These are phyloP conservation scores for Ctenochaetus hawaiiensis DNA, from an alignment of 2,797 vertebrate species.

Conservation along the genomic window DNA sequence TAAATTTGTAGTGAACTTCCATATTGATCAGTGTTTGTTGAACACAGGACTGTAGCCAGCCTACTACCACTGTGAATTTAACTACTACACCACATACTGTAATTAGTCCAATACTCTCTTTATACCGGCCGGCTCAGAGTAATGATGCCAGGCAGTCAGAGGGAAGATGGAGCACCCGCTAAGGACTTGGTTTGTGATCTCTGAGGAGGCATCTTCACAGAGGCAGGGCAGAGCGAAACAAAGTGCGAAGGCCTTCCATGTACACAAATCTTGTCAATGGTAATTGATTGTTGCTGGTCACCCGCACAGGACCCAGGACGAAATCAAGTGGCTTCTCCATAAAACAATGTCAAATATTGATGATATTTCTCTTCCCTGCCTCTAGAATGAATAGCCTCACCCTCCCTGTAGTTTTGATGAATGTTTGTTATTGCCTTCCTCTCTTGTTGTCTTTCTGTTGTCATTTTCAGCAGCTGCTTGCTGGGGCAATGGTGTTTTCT, in stretches of 20 bases:
- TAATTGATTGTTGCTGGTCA: constrained; percentile 88
- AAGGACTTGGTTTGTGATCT: constrained; percentile 76
- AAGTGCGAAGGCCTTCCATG: constrained; percentile 80
- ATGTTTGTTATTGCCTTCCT: constrained; percentile 85
- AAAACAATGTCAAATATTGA: constrained; percentile 91
- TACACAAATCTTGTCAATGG: constrained; percentile 85
- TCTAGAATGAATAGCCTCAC: constrained; percentile 85
- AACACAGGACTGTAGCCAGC: not conserved
- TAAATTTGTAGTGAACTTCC: constrained; percentile 6
- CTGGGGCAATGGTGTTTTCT: constrained; percentile 33
- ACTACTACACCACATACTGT: constrained; percentile 15
- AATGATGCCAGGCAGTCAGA: constrained; percentile 63
- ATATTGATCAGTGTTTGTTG: constrained; percentile 15
- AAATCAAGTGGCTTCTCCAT: constrained; percentile 89
- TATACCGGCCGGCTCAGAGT: constrained; percentile 41
- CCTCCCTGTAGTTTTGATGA: constrained; percentile 85
- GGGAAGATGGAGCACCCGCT: constrained; percentile 73
- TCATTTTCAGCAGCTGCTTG: constrained; percentile 63
- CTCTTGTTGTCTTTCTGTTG: constrained; percentile 80
- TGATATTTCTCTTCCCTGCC: constrained; percentile 87
- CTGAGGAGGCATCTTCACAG: constrained; percentile 76
- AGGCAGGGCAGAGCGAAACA: constrained; percentile 73
- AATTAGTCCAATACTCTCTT: constrained; percentile 63
- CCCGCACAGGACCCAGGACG: constrained; percentile 83
- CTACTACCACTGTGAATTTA: constrained; percentile 33